Conservation (phyloP, 2,888 invertebrate species). For the Argynnis bischoffii region DNA sequence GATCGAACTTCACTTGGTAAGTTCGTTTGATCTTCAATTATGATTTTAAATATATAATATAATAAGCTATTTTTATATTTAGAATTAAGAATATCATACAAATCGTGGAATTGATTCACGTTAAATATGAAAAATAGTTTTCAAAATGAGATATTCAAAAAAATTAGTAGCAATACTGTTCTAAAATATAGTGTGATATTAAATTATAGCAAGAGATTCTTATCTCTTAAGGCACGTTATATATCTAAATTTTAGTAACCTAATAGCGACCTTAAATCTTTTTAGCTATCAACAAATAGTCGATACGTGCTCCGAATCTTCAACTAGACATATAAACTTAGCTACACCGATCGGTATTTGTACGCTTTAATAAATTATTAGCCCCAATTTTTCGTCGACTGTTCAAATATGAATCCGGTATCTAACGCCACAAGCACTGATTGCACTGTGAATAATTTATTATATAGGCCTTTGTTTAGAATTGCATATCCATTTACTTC, state of each 20-base stretch:
- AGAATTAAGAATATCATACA: too few relatives aligned
- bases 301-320: slow-evolving; percentile 20
- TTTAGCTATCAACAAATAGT: slow-evolving; percentile 24
- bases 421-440: slow-evolving; percentile 16
- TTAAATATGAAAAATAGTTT: background rate
- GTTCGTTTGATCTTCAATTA: too few relatives aligned
- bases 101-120: too few relatives aligned
- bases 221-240: slow-evolving; percentile 5
- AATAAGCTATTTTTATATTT: too few relatives aligned
- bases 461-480: background rate
- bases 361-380: slow-evolving; percentile 36
- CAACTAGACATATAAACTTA: slow-evolving; percentile 21
- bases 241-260: slow-evolving; percentile 18
- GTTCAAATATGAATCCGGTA: slow-evolving; percentile 18
- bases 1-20: too few relatives aligned
- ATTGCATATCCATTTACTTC: background rate
- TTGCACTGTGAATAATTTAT: slow-evolving; percentile 14
- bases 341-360: slow-evolving; percentile 14
- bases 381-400: slow-evolving; percentile 29
- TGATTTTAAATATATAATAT: too few relatives aligned
- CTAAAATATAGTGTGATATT: background rate
- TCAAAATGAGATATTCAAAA: background rate
- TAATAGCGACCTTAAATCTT: slow-evolving; percentile 24
- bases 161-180: background rate
- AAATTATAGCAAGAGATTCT: background rate